These are phyloP conservation scores for Equus quagga DNA, from an alignment of 2,113 vertebrate species.

Conservation along the genomic window DNA sequence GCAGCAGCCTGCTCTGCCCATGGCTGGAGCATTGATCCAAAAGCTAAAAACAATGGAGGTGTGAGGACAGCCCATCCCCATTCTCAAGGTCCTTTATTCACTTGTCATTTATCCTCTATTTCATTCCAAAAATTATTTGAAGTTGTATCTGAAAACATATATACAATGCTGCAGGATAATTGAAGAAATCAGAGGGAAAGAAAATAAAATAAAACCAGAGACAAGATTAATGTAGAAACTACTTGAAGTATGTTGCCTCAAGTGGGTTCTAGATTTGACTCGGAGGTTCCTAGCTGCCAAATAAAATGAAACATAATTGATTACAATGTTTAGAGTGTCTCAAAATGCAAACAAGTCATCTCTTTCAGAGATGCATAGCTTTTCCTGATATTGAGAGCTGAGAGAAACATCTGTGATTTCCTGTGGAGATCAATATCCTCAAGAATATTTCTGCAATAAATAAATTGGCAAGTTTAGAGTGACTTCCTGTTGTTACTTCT, in stretches of 20 bases:
- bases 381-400: slow-evolving; percentile 12
- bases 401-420: slow-evolving; percentile 1
- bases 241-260: neutral
- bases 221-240: neutral
- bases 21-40: neutral
- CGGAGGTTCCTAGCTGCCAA: neutral
- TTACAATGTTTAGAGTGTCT: neutral
- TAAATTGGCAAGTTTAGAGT: slow-evolving; percentile 3
- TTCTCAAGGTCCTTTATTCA: neutral
- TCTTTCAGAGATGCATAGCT: neutral
- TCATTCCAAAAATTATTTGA: neutral
- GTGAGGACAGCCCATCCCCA: neutral
- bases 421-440: neutral
- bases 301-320: neutral
- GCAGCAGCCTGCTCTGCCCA: neutral
- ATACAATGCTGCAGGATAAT: neutral
- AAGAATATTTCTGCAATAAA: slow-evolving; percentile 3
- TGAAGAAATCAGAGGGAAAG: neutral
- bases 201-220: slow-evolving; percentile 4
- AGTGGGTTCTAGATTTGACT: neutral
- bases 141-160: neutral
- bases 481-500: neutral
- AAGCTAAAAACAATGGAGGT: neutral
- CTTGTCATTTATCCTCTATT: neutral
- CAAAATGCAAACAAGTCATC: neutral